Evolutionary conservation across 1,140 invertebrate species (phyloP), one percentile per base, ranked within the genome.

Genomic region (Rhopalosiphum padi): DNA sequence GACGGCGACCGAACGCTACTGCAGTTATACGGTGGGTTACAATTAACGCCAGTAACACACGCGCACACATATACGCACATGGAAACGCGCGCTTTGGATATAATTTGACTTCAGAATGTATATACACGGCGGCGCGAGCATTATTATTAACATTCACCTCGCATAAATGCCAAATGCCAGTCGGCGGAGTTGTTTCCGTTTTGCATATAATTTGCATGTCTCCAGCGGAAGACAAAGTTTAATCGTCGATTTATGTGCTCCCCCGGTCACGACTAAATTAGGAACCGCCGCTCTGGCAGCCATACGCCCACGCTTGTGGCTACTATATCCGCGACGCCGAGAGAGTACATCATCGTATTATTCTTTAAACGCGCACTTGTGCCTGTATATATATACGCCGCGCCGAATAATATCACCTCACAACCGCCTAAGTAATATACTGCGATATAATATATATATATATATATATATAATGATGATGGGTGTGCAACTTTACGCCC

Each of bases 181-280:
- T 89, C n/a, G 51, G 23, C 11, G n/a, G 87, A 89, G 87, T 89
- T 68, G 89, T 90, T 90, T 43, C 89, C 53, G 89, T 60, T 90
- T 90, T 90, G 89, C 89, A 90, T 90, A 55, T 90, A 37, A 90
- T 90, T 90, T 90, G 89, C 89, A 90, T 90, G 60, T 90, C 53
- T 90, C 89, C 89, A 25, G 37, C 53, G 18, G 89, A 60, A 90
- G 53, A 90, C 89, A 90, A 90, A 90, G 89, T 90, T 90, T 60
- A 90, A 90, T 90, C 89, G 89, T 37, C 89, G 89, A 90, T 90
- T 90, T 90, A 90, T 90, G 86, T 88, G 21, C 30, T n/a, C 85
- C 30, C 43, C 43, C 46, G n/a, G 30, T 35, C n/a, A 82, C 15
- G 30, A 82, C 30, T 7, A 11, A 15, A 82, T 82, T 35, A 51